Evolutionary conservation across 2,113 vertebrate genomes (phyloP), one percentile per base, ranked within the genome.

Genomic region (Rhabdornis inornatus): DNA sequence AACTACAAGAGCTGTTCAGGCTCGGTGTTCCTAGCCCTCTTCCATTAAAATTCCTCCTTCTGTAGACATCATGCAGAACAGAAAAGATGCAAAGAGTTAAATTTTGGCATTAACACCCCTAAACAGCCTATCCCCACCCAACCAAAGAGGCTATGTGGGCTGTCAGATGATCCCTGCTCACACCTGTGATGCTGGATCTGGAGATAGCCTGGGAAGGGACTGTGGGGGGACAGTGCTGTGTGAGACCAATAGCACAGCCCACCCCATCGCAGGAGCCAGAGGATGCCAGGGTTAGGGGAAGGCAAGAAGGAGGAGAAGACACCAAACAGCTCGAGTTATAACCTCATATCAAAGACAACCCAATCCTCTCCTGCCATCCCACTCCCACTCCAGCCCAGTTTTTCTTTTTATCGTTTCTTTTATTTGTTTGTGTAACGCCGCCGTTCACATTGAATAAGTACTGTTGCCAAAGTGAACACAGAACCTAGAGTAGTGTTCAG

Each of bases 391-490:
- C 85, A 39, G 80, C 89, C 65, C 30, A 27, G 57, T 35, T 86
- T 72, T 71, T 47, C 11, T 77, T 90, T 63, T 44, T 33, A 10
- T 53, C 42, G 40, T 44, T 70, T 89, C 52, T 52, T 76, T 87
- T 50, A 42, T 45, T 70, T 49, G 20, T 68, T 33, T 71, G 89
- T 47, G 71, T 89, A 75, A 78, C 4, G 56, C 90, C 55, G 14
- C 57, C 83, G 72, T 92, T 96, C 96, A 77, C 91, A 39, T 87
- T 74, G 91, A 94, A 89, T 86, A 94, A 96, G 78, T 89, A 78
- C 93, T n/a, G 68, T 95, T 96, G 95, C 97, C 96, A 97, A 97
- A 97, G 96, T 92, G 94, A 97, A 95, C 91, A 95, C 89, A 84
- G 92, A 81, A 87, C 91, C 90, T 97, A 96, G 96, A 93, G 27